These are phyloP conservation scores for Oreochromis niloticus DNA, from an alignment of 2,113 vertebrate genomes.

Conservation along the genomic window DNA sequence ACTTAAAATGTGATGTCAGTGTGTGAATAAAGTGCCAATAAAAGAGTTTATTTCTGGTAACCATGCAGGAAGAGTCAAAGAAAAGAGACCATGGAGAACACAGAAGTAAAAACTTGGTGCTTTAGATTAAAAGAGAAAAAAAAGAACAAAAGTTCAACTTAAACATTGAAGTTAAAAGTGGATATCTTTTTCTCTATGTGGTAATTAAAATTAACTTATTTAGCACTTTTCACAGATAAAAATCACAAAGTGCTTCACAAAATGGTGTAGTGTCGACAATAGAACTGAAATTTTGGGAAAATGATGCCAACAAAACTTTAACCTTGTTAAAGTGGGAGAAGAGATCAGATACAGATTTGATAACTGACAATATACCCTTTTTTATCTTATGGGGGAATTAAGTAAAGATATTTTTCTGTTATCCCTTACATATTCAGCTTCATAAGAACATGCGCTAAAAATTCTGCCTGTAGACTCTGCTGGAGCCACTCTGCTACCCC, in stretches of 20 bases:
- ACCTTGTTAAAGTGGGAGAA: not conserved
- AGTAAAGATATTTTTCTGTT: rapidly evolving
- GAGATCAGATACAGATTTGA: not conserved
- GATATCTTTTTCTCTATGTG: not conserved
- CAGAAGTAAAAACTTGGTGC: rapidly evolving
- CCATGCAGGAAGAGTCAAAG: not conserved
- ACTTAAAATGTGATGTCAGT: not conserved
- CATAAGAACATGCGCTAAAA: not conserved
- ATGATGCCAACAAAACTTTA: not conserved
- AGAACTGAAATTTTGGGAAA: not conserved
- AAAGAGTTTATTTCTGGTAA: not conserved
- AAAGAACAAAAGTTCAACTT: not conserved
- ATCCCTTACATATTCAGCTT: not conserved
- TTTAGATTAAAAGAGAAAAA: not conserved
- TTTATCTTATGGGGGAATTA: not conserved
- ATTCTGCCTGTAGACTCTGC: too few species aligned
- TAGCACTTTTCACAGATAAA: rapidly evolving
- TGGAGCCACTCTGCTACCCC: too few species aligned
- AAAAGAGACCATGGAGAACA: not conserved
- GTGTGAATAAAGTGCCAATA: rapidly evolving
- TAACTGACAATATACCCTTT: not conserved
- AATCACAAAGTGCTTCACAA: rapidly evolving
- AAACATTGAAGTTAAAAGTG: too few species aligned
- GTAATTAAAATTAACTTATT: not conserved
- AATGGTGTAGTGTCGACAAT: not conserved